Evolutionary conservation across 2,113 vertebrate species (phyloP).

Genomic region (Vidua chalybeata): DNA sequence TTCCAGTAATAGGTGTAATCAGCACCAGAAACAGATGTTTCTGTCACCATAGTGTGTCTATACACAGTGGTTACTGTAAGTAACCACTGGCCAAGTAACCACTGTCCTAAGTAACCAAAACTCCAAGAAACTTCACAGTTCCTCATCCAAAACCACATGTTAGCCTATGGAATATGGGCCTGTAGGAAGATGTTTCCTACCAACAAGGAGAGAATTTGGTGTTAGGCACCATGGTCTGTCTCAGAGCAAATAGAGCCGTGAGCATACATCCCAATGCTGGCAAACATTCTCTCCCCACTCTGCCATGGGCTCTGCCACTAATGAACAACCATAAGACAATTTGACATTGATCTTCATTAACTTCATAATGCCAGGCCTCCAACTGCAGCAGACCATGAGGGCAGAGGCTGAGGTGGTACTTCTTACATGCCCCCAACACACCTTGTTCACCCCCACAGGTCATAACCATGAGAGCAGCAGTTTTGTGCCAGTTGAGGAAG

Average conservation of each 20-base stretch:
- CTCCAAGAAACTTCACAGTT: not conserved
- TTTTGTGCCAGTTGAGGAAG: not conserved
- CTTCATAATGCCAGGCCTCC: not conserved
- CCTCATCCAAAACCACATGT: not conserved
- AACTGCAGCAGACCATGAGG: not conserved
- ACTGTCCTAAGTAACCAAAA: not conserved
- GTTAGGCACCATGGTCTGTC: not conserved
- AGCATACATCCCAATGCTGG: not conserved
- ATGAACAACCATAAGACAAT: not conserved
- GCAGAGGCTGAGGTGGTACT: not conserved
- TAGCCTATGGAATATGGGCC: not conserved
- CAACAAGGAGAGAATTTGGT: not conserved
- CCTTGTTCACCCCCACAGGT: not conserved
- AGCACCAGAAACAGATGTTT: not conserved
- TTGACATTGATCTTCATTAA: not conserved
- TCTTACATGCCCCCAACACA: not conserved
- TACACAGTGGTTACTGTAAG: not conserved
- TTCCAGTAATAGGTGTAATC: not conserved
- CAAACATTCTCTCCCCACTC: not conserved
- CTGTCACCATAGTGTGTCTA: not conserved
- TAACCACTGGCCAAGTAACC: no score
- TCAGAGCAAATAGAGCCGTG: rapidly evolving
- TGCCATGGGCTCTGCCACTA: not conserved
- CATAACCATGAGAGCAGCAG: not conserved
- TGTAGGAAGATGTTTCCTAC: not conserved